Evolutionary conservation across 2,888 invertebrate species (phyloP), one percentile per base, ranked within the genome.

Genomic region (Acronicta alni): DNA sequence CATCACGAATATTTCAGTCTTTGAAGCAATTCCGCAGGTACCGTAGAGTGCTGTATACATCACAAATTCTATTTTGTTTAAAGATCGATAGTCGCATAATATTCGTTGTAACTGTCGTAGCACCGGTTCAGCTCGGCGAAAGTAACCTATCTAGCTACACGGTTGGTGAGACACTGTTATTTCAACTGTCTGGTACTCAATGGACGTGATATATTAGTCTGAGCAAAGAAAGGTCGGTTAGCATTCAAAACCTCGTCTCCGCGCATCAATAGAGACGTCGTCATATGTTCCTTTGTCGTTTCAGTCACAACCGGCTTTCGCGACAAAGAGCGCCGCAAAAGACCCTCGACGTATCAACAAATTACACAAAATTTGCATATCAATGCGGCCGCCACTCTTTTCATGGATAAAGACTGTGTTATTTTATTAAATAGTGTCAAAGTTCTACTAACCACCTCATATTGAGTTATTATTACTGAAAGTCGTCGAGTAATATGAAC

Each of bases 281-380:
- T 92, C 93, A 92, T 90, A 93, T 92, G 91, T 87, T 90, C 85
- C 85, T 76, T 89, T 89, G 83, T 89, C 45, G 66, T 48, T 52
- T 70, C 76, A 86, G 88, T 87, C 84, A 83, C 58, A 84, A 92
- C 93, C 89, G 87, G 93, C 93, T 91, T 72, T 57, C 59, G 69
- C 73, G 72, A 93, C 89, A 94, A 93, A 88, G 89, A 85, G 87
- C 84, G 91, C 91, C 91, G 88, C 93, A 93, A 92, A 91, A 87
- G 87, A 92, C 93, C 94, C 94, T 93, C 91, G 87, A 88, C 87
- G 79, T 87, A 93, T 92, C 91, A 93, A 93, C 92, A 94, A 94
- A 94, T 93, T 93, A 93, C 89, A 93, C 89, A 90, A 81, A 65
- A 94, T 94, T 93, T 85, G 84, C 93, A 94, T 94, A 86, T 91